Percentiles rank a stretch among this genome's conserved stretches.
Evolutionary conservation across 2,113 vertebrate species (phyloP).

Genomic region (Notarius lentiginosus): DNA sequence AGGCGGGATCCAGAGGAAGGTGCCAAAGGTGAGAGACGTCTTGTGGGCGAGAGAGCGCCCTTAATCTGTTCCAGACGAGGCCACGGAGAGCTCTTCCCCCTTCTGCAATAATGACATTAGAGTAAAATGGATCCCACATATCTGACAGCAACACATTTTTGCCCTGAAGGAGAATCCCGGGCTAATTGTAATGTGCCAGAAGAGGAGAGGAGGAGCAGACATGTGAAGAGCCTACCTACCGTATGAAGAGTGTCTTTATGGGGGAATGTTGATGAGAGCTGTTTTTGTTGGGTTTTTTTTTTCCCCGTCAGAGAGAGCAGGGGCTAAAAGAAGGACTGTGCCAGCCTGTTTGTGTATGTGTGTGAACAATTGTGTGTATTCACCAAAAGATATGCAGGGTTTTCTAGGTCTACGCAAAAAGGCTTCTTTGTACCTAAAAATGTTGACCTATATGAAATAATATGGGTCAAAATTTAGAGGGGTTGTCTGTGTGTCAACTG

Average conservation of each 20-base stretch:
- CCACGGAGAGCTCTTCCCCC: slow-evolving; percentile 62
- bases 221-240: slow-evolving; percentile 72
- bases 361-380: slow-evolving; percentile 39
- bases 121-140: slow-evolving; percentile 78
- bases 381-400: slow-evolving; percentile 37
- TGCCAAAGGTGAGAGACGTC: slow-evolving; percentile 78
- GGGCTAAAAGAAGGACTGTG: background rate
- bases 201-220: slow-evolving; percentile 61
- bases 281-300: slow-evolving; percentile 57
- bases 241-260: slow-evolving; percentile 65
- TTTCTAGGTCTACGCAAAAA: slow-evolving; percentile 29
- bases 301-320: background rate
- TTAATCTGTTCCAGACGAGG: slow-evolving; percentile 78
- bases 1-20: slow-evolving; percentile 68
- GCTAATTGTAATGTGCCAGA: slow-evolving; percentile 81
- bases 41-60: slow-evolving; percentile 71
- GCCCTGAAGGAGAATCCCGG: slow-evolving; percentile 77
- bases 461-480: slow-evolving; percentile 18
- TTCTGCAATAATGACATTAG: slow-evolving; percentile 79
- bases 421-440: slow-evolving; percentile 34
- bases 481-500: slow-evolving; percentile 27
- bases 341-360: slow-evolving; percentile 20
- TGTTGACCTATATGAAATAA: slow-evolving; percentile 32
- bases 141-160: slow-evolving; percentile 83
- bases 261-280: slow-evolving; percentile 44